phyloP scores from a whole-genome alignment of 2,888 invertebrate genomes.

The Drosophila multiciliata region DNA sequence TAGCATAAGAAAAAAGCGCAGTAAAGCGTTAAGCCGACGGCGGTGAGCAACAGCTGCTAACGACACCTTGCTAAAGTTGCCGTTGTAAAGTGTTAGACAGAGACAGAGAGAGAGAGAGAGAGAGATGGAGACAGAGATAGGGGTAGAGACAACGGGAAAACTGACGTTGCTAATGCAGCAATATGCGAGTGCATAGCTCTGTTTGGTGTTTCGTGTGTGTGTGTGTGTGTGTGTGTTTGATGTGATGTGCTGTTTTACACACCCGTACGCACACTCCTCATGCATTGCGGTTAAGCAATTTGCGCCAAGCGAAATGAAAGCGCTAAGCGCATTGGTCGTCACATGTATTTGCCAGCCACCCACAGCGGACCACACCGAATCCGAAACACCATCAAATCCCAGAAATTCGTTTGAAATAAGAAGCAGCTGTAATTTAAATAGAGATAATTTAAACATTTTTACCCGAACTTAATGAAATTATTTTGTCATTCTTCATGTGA shows the following conservation, averaged over 20 bases:
- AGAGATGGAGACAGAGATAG: conserved; percentile 28
- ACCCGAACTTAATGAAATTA: neutral
- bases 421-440: neutral
- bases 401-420: neutral
- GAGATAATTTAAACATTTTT: neutral
- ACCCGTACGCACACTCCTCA: conserved; percentile 13
- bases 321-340: conserved; percentile 75
- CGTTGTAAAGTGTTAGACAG: conserved; percentile 24
- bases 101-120: conserved; percentile 16
- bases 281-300: conserved; percentile 78
- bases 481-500: neutral
- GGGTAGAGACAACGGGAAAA: conserved; percentile 28
- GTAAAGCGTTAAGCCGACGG: conserved; percentile 71
- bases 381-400: neutral
- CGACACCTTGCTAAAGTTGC: conserved; percentile 73
- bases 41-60: conserved; percentile 73
- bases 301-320: conserved; percentile 75
- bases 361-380: neutral
- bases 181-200: conserved; percentile 28
- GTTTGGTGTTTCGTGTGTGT: conserved; percentile 2
- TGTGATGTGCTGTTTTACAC: conserved; percentile 20
- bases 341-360: conserved; percentile 36
- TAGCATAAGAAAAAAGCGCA: conserved; percentile 50
- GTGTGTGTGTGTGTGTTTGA: neutral
- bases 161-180: conserved; percentile 69